Conservation (phyloP, 2,888 invertebrate genomes). For the Cylloceria caligata region DNA sequence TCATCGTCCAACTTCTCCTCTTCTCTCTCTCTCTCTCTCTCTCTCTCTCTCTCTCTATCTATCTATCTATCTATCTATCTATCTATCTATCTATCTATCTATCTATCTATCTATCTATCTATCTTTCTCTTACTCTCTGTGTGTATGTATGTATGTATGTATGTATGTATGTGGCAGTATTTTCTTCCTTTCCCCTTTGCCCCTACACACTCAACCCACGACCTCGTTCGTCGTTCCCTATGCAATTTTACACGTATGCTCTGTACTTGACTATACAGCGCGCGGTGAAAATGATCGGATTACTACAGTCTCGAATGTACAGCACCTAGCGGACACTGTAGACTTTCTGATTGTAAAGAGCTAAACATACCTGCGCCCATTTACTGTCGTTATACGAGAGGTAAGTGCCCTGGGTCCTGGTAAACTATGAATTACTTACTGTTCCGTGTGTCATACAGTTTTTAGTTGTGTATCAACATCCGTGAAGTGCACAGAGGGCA, state of each 20-base stretch:
- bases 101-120: slow-evolving; percentile 6
- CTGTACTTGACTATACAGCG: slow-evolving; percentile 41
- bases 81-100: slow-evolving; percentile 16
- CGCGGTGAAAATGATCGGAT: slow-evolving; percentile 18
- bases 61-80: neutral
- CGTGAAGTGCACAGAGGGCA: neutral
- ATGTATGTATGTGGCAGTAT: neutral
- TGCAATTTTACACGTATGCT: slow-evolving; percentile 50
- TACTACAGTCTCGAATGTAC: slow-evolving; percentile 23
- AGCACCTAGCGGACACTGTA: slow-evolving; percentile 19
- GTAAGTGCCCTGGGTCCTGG: slow-evolving; percentile 10
- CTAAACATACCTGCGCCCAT: neutral
- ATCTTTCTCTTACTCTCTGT: neutral
- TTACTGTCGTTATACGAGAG: neutral
- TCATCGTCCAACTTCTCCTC: slow-evolving; percentile 37
- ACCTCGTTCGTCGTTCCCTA: slow-evolving; percentile 54
- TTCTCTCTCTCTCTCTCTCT: slow-evolving; percentile 2
- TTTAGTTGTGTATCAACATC: neutral
- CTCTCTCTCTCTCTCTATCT: neutral
- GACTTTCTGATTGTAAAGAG: slow-evolving; percentile 4
- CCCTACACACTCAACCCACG: slow-evolving; percentile 17
- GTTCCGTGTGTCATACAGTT: too few relatives aligned
- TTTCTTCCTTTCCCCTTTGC: slow-evolving; percentile 13
- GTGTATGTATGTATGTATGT: neutral
- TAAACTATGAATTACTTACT: slow-evolving; percentile 7